These are phyloP conservation scores for Platysteira castanea DNA, from an alignment of 2,113 vertebrate genomes.

Conservation along the genomic window DNA sequence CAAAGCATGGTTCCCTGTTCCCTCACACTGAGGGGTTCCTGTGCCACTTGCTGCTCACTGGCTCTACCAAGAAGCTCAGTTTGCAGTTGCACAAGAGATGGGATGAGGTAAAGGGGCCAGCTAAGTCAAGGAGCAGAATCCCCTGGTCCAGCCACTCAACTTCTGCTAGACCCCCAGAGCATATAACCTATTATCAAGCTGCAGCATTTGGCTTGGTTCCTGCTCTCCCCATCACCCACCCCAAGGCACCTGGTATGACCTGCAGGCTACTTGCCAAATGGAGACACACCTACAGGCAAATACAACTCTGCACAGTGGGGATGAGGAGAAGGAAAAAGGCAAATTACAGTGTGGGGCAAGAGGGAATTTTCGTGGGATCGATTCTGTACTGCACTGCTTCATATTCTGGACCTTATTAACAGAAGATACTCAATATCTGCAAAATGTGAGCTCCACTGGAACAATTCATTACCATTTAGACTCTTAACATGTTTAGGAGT, in stretches of 20 bases:
- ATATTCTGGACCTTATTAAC: background rate
- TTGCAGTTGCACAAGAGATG: background rate
- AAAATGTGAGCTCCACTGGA: background rate
- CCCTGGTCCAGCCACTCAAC: background rate
- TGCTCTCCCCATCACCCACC: background rate
- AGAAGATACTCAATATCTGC: background rate
- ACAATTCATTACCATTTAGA: background rate
- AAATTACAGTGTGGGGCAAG: background rate
- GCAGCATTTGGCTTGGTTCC: background rate
- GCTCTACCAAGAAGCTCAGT: background rate
- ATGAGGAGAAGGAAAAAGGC: background rate
- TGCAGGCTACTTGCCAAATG: background rate
- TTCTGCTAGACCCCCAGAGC: accelerated
- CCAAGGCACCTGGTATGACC: background rate
- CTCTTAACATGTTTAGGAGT: background rate
- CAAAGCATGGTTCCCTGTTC: accelerated
- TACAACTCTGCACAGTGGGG: background rate
- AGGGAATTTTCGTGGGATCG: background rate
- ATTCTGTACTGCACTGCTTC: background rate
- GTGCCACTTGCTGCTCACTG: background rate
- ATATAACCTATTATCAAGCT: background rate
- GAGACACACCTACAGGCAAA: background rate
- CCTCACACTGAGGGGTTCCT: background rate
- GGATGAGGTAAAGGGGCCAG: background rate
- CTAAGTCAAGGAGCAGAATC: background rate